Evolutionary conservation across 2,797 vertebrate genomes (phyloP).

Genomic region (Cryptoblepharus egeriae): DNA sequence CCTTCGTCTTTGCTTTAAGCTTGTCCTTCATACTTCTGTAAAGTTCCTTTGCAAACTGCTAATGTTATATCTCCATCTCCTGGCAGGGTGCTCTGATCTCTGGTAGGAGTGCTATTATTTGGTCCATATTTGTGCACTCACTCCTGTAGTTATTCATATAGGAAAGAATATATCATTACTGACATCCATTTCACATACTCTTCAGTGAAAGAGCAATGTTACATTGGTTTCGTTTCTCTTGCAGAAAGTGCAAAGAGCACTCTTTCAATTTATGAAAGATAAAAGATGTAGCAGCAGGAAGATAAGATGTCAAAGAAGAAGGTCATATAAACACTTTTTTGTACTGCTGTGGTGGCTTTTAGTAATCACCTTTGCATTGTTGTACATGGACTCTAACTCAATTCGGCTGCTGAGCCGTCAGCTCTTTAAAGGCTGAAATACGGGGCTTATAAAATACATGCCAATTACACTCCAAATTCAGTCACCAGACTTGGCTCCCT

Average conservation of each 20-base stretch:
- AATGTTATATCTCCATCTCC: no score
- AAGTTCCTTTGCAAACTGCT: no score
- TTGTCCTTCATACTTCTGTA: no score
- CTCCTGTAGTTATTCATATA: no score
- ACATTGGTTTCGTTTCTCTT: not conserved
- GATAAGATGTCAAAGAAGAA: not conserved
- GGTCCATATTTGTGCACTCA: no score
- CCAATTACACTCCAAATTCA: no score
- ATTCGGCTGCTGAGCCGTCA: not conserved
- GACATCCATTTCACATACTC: not conserved
- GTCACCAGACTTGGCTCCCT: no score
- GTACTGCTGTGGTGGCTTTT: not conserved
- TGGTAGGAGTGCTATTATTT: no score
- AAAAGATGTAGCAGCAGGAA: not conserved
- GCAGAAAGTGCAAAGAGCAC: not conserved
- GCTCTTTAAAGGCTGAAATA: not conserved
- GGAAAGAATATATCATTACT: not conserved
- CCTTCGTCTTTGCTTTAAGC: no score
- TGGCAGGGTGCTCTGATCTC: no score
- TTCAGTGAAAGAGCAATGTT: not conserved
- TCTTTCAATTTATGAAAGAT: not conserved
- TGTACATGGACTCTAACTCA: not conserved
- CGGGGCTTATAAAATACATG: no score
- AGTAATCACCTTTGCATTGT: not conserved
- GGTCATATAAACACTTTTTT: not conserved